phyloP scores from a whole-genome alignment of 2,888 invertebrate species.

The Ornithoptera priamus region DNA sequence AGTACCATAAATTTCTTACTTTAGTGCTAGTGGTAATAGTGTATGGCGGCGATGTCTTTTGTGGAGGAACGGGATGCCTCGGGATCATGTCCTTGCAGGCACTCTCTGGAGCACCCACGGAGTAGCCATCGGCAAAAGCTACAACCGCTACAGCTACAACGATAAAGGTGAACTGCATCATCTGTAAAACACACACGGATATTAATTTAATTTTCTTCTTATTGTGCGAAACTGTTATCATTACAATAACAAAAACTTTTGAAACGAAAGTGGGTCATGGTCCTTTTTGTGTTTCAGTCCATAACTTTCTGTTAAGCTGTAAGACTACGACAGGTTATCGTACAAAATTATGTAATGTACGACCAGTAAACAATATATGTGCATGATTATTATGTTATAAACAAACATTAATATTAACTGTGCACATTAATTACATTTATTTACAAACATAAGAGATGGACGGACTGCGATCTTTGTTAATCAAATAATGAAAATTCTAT shows the following conservation, averaged over 20 bases:
- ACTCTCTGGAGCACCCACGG: constrained; percentile 82
- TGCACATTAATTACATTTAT: too few species aligned
- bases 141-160: constrained; percentile 49
- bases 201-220: neutral
- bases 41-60: constrained; percentile 81
- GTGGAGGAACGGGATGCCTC: constrained; percentile 81
- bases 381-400: constrained; percentile 18
- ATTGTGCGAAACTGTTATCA: constrained; percentile 29
- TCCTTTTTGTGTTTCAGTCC: constrained; percentile 59
- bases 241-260: constrained; percentile 40
- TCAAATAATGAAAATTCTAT: neutral
- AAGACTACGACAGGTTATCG: constrained; percentile 56
- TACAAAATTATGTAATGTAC: constrained; percentile 52
- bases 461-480: too few species aligned
- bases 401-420: neutral
- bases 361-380: constrained; percentile 45
- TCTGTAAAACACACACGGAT: constrained; percentile 23
- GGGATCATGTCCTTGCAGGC: constrained; percentile 85
- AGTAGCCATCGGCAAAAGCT: constrained; percentile 71
- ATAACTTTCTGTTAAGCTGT: constrained; percentile 53
- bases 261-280: constrained; percentile 62
- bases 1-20: constrained; percentile 40
- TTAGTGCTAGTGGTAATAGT: constrained; percentile 69
- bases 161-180: constrained; percentile 53
- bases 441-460: too few species aligned